Evolutionary conservation across 2,797 vertebrate genomes (phyloP), one percentile per base, ranked within the genome.

Genomic region (Oreochromis mossambicus): DNA sequence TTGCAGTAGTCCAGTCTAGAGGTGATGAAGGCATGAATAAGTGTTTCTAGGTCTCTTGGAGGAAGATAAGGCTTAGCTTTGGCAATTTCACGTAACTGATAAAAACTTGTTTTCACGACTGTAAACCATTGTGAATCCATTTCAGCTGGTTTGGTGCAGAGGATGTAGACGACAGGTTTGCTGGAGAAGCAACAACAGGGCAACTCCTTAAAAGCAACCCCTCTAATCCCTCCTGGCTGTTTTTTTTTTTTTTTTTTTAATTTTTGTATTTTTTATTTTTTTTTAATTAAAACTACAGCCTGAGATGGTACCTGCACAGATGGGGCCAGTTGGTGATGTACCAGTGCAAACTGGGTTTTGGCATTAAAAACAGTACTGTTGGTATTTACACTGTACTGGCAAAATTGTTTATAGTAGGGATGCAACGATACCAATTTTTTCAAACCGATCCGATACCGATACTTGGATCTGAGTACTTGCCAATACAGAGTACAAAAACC

Each of bases 301-400:
- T 36, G 56, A 36, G 32, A 36, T 36, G 29, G 32, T 3, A 61
- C 24, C 54, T 55, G 13, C 52, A 26, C 55, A 10, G 29, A 34
- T 1, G 0, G 58, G 32, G 58, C 29, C 58, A 63, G 2, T 0
- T 36, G 17, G 6, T 36, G 17, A n/a, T 63, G 32, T 34, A n/a
- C 32, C 17, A 63, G 58, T 19, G 58, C 32, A 36, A 36, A 36
- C 58, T 36, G 29, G 26, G 8, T 1, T 32, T 32, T 32, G 56
- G 56, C 0, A 34, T 61, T 10, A 34, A 19, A 58, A 34, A 32
- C 14, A 32, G 56, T 61, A 34, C 32, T 34, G 0, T 34, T 32
- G 8, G 29, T 34, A 61, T 61, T 61, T 61, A 0, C 56, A 19
- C 3, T 4, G 15, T 2, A 19, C 0, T 61, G 15, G 19, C 1